Conservation (phyloP, 2,113 vertebrate genomes). For the Nanorana parkeri region DNA sequence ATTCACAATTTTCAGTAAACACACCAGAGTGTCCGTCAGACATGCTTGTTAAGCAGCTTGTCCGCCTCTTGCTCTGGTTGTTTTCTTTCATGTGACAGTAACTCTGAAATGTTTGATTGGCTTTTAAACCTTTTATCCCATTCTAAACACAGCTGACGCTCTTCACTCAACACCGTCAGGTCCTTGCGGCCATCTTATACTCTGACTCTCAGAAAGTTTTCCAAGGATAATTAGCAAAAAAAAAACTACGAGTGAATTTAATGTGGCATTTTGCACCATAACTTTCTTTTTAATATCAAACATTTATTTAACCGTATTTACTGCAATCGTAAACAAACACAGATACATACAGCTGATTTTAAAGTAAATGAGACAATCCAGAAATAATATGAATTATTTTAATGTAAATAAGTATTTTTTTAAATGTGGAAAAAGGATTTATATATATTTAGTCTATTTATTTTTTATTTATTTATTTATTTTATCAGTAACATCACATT, state of each 20-base stretch:
- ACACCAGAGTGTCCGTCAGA: neutral
- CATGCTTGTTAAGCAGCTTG: neutral
- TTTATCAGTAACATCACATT: neutral
- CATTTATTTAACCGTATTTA: neutral
- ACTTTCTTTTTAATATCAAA: neutral
- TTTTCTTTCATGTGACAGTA: slow-evolving; percentile 31
- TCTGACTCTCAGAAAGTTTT: neutral
- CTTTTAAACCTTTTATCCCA: slow-evolving; percentile 39
- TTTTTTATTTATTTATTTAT: neutral
- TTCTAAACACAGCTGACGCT: slow-evolving; percentile 24
- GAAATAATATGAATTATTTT: too few species aligned
- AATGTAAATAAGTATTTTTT: neutral
- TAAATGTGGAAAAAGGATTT: neutral
- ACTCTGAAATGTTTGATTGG: slow-evolving; percentile 13
- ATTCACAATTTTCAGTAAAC: neutral
- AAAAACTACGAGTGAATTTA: neutral
- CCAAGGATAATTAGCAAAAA: neutral
- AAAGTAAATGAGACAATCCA: neutral
- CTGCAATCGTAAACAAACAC: neutral
- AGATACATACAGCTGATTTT: neutral
- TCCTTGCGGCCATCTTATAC: neutral
- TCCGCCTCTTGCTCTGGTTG: neutral
- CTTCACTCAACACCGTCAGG: slow-evolving; percentile 24
- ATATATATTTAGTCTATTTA: neutral
- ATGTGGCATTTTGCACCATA: neutral